phyloP scores from a whole-genome alignment of 2,888 invertebrate species.

The Andrena fulva region DNA sequence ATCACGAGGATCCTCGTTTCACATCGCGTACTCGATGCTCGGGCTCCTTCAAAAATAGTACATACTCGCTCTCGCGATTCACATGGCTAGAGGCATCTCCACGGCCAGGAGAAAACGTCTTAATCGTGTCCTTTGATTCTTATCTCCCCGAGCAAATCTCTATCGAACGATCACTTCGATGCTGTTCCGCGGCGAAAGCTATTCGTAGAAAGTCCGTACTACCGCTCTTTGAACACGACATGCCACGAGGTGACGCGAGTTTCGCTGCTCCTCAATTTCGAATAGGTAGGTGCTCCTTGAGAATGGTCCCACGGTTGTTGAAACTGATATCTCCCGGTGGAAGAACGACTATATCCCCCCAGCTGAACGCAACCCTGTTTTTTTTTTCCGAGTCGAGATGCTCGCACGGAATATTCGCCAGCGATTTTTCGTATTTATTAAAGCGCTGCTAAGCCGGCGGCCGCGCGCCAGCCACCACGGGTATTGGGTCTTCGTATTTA shows the following conservation, averaged over 20 bases:
- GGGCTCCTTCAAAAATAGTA: constrained; percentile 11
- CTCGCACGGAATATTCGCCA: constrained; percentile 26
- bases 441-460: constrained; percentile 16
- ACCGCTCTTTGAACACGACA: constrained; percentile 14
- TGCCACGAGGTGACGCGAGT: constrained; percentile 34
- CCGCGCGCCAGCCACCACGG: neutral
- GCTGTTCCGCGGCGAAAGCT: constrained; percentile 31
- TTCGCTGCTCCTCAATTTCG: constrained; percentile 28
- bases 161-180: constrained; percentile 27
- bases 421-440: constrained; percentile 56
- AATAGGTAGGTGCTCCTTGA: neutral
- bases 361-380: neutral
- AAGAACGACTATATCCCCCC: constrained; percentile 43
- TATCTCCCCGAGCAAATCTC: constrained; percentile 24
- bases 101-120: constrained; percentile 22
- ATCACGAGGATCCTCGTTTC: constrained; percentile 16
- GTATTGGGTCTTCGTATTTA: constrained; percentile 50
- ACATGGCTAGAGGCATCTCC: neutral
- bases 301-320: constrained; percentile 33
- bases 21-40: constrained; percentile 8
- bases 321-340: constrained; percentile 21
- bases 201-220: constrained; percentile 7
- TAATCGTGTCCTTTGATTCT: constrained; percentile 32
- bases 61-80: neutral
- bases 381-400: neutral